Evolutionary conservation across 2,888 invertebrate species (phyloP).

Genomic region (Andrena trimmerana): DNA sequence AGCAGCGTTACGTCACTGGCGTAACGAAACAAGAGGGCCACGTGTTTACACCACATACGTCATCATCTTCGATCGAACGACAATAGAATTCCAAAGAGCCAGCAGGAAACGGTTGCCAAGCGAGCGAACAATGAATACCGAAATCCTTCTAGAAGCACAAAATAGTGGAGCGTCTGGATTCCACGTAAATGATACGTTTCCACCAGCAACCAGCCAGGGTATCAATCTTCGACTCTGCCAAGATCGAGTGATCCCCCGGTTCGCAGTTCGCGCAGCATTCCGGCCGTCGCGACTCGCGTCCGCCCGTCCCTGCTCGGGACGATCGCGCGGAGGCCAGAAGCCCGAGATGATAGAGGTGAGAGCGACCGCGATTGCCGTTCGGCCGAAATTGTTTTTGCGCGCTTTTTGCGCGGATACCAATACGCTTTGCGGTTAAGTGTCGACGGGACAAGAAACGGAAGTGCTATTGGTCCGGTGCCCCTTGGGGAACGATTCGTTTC

Average conservation of each 20-base stretch:
- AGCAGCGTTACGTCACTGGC: not conserved
- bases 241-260: slow-evolving; percentile 22
- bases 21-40: slow-evolving; percentile 8
- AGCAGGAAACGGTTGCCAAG: not conserved
- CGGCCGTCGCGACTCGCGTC: not conserved
- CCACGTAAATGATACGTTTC: slow-evolving; percentile 23
- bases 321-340: not conserved
- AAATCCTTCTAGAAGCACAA: slow-evolving; percentile 15
- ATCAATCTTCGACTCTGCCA: slow-evolving; percentile 9
- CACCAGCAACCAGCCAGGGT: slow-evolving; percentile 1
- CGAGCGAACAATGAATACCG: not conserved
- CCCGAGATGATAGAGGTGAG: slow-evolving; percentile 16
- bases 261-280: slow-evolving; percentile 7
- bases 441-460: slow-evolving; percentile 62
- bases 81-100: slow-evolving; percentile 19
- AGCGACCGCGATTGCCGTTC: slow-evolving; percentile 34
- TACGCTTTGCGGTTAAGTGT: slow-evolving; percentile 67
- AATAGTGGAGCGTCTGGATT: slow-evolving; percentile 1
- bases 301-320: not conserved
- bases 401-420: slow-evolving; percentile 38
- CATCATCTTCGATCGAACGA: slow-evolving; percentile 23
- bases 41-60: slow-evolving; percentile 24
- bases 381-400: slow-evolving; percentile 63
- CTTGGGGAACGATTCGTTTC: slow-evolving; percentile 80
- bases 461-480: slow-evolving; percentile 70